These are phyloP conservation scores for Eretmochelys imbricata DNA, from an alignment of 2,113 vertebrate species.

Conservation along the genomic window DNA sequence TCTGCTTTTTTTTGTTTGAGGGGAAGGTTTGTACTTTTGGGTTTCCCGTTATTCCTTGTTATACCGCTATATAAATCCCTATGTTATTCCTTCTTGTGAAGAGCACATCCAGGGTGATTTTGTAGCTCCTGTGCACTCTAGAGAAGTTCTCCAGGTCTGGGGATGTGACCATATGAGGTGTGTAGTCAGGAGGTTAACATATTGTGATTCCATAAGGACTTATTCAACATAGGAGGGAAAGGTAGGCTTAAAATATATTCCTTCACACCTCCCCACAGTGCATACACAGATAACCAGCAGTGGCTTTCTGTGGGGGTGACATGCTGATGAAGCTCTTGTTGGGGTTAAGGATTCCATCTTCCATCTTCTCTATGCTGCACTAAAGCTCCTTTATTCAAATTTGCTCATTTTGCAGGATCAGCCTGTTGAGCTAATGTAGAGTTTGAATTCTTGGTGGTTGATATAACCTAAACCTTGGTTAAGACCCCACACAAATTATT, in stretches of 20 bases:
- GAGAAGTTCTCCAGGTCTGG: not conserved
- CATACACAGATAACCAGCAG: not conserved
- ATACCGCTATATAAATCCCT: not conserved
- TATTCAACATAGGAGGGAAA: not conserved
- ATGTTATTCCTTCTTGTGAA: not conserved
- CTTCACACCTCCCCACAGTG: not conserved
- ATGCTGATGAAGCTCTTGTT: not conserved
- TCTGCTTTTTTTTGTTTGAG: not conserved
- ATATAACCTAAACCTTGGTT: not conserved
- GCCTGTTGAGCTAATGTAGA: not conserved
- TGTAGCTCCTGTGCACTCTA: not conserved
- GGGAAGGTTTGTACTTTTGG: not conserved
- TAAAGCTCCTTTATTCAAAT: not conserved
- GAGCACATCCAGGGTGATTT: not conserved
- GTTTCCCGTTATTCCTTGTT: not conserved
- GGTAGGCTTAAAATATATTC: not conserved
- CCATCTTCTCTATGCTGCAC: not conserved
- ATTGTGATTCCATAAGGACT: not conserved
- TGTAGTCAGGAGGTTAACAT: not conserved
- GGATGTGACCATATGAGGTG: not conserved
- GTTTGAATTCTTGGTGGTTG: not conserved
- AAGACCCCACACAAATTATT: not conserved
- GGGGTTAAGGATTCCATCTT: not conserved
- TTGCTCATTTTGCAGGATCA: not conserved
- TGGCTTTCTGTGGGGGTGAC: not conserved